Evolutionary conservation across 2,113 vertebrate genomes (phyloP).

Genomic region (Pseudorasbora parva): DNA sequence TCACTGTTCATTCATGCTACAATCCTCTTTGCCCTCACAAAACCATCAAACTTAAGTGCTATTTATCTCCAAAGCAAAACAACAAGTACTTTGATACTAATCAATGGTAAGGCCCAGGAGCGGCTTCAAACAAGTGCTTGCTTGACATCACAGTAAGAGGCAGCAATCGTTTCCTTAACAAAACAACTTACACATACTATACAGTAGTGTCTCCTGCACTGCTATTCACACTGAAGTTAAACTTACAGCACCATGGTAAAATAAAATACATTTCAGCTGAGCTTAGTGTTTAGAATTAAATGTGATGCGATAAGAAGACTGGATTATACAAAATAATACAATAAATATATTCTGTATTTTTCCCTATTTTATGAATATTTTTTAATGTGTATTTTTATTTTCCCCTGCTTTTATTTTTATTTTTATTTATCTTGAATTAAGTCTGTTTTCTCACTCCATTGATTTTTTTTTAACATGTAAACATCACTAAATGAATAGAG

Average conservation of each 20-base stretch:
- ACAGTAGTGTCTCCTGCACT: neutral
- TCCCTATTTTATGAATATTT: no score
- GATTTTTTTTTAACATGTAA: no score
- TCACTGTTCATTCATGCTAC: neutral
- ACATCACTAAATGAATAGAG: no score
- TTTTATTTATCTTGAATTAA: no score
- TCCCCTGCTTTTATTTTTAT: no score
- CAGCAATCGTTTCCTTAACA: neutral
- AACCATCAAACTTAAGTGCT: constrained; percentile 26
- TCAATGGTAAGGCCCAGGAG: neutral
- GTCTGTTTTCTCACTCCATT: no score
- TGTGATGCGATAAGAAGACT: no score
- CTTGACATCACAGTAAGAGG: constrained; percentile 6
- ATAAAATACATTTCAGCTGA: neutral
- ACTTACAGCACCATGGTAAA: neutral
- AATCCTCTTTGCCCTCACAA: constrained; percentile 2
- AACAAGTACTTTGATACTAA: constrained; percentile 5
- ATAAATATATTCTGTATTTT: no score
- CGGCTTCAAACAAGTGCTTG: constrained; percentile 37
- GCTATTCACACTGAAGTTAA: neutral
- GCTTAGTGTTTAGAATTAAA: no score
- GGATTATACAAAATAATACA: no score
- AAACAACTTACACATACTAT: neutral
- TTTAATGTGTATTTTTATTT: no score
- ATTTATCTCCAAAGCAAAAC: constrained; percentile 36